phyloP scores from a whole-genome alignment of 2,113 vertebrate genomes.

The Chaetodon trifascialis region DNA sequence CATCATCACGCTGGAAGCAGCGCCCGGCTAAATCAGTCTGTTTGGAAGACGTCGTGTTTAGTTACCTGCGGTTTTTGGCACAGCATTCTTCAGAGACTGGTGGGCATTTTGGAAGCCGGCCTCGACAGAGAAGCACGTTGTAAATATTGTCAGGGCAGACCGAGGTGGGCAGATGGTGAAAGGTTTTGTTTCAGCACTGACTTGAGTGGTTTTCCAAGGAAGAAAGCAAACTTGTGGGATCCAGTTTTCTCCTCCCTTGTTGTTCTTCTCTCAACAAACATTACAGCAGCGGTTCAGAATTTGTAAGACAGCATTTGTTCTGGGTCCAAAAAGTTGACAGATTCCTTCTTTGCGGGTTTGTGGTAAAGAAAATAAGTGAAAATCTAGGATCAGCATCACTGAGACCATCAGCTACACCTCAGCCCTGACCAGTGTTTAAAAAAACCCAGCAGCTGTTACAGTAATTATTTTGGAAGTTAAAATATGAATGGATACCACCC shows the following conservation, averaged over 20 bases:
- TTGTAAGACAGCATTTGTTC: constrained; percentile 26
- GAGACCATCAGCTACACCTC: constrained; percentile 48
- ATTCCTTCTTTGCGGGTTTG: constrained; percentile 51
- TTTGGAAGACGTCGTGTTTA: constrained; percentile 63
- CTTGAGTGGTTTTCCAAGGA: constrained; percentile 34
- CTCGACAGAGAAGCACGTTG: constrained; percentile 45
- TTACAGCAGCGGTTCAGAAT: constrained; percentile 39
- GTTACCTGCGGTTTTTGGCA: constrained; percentile 58
- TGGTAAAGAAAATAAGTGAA: constrained; percentile 46
- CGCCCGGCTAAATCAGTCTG: constrained; percentile 59
- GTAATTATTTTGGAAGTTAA: constrained; percentile 52
- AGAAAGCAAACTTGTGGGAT: constrained; percentile 47
- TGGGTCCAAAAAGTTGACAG: constrained; percentile 11
- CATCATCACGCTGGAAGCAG: constrained; percentile 53
- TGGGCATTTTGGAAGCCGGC: constrained; percentile 46
- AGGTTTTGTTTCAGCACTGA: constrained; percentile 51
- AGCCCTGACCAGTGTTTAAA: constrained; percentile 33
- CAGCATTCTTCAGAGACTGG: constrained; percentile 59
- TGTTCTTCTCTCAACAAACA: constrained; percentile 61
- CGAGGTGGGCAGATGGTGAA: constrained; percentile 56
- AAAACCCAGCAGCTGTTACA: constrained; percentile 50
- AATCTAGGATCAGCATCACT: constrained; percentile 56
- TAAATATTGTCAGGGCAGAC: constrained; percentile 56
- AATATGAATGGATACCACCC: constrained; percentile 36
- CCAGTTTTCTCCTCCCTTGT: constrained; percentile 40